phyloP scores from a whole-genome alignment of 2,888 invertebrate genomes.

The Cryptophagus acutangulus region DNA sequence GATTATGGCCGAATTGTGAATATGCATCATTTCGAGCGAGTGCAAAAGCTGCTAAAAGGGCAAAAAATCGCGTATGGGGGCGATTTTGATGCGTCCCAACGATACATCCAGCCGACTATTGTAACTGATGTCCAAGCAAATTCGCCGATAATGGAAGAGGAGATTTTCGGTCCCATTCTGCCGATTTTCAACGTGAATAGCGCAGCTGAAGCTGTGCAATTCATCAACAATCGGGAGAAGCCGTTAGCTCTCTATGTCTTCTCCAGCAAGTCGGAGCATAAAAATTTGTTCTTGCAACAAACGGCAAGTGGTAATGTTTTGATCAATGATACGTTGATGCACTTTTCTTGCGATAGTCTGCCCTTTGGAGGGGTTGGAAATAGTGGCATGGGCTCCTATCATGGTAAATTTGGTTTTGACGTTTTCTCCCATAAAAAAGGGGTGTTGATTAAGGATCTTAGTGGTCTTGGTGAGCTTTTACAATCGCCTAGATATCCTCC shows the following conservation, averaged over 20 bases:
- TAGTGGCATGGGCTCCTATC: constrained; percentile 92
- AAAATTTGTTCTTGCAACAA: constrained; percentile 60
- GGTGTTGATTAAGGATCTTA: neutral
- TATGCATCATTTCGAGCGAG: constrained; percentile 74
- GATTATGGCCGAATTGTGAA: constrained; percentile 85
- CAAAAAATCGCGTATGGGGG: constrained; percentile 77
- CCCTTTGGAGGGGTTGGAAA: constrained; percentile 96
- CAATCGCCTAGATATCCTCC: constrained; percentile 1
- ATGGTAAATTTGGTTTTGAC: constrained; percentile 85
- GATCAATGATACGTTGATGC: constrained; percentile 83
- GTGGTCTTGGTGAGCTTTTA: neutral
- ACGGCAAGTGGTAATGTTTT: constrained; percentile 76
- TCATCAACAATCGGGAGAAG: constrained; percentile 83
- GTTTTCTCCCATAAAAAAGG: constrained; percentile 92
- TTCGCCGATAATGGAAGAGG: constrained; percentile 81
- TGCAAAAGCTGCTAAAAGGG: constrained; percentile 61
- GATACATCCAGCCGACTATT: constrained; percentile 83
- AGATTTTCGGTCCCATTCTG: constrained; percentile 95
- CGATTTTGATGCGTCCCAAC: constrained; percentile 66
- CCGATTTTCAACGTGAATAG: constrained; percentile 80
- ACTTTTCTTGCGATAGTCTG: constrained; percentile 76
- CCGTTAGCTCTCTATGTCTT: constrained; percentile 87
- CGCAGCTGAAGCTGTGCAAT: constrained; percentile 83
- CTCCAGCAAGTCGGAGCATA: constrained; percentile 55
- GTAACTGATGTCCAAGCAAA: constrained; percentile 65